Conservation (phyloP, 2,888 invertebrate genomes). For the Allophyes oxyacanthae region DNA sequence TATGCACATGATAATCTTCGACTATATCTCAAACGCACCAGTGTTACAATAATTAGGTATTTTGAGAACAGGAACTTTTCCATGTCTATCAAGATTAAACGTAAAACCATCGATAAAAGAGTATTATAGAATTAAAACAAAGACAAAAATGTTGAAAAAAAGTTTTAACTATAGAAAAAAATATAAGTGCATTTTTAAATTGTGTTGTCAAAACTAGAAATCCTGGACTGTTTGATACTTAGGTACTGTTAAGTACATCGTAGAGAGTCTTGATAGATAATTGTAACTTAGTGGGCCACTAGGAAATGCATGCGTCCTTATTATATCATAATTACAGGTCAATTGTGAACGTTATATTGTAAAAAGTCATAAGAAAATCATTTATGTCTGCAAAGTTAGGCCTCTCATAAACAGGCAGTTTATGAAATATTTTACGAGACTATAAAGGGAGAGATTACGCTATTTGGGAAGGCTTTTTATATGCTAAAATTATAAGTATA, state of each 20-base stretch:
- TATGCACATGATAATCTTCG: conserved; percentile 53
- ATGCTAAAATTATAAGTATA: no score
- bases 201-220: conserved; percentile 22
- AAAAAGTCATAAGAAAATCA: neutral
- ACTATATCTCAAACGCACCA: conserved; percentile 50
- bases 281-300: conserved; percentile 47
- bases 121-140: conserved; percentile 8
- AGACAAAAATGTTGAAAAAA: conserved; percentile 17
- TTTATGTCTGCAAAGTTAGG: no score
- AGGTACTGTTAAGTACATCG: conserved; percentile 41
- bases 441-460: no score
- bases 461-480: neutral
- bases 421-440: no score
- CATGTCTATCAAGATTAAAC: conserved; percentile 36
- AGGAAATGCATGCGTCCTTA: conserved; percentile 54
- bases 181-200: conserved; percentile 12
- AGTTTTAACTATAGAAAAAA: conserved; percentile 7
- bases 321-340: conserved; percentile 38
- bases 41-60: conserved; percentile 54
- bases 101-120: neutral
- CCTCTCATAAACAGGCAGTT: no score
- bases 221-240: conserved; percentile 31
- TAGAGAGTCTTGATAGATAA: conserved; percentile 53
- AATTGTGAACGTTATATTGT: conserved; percentile 39
- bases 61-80: conserved; percentile 26